phyloP scores from a whole-genome alignment of 2,797 vertebrate genomes.

The Varecia variegata region DNA sequence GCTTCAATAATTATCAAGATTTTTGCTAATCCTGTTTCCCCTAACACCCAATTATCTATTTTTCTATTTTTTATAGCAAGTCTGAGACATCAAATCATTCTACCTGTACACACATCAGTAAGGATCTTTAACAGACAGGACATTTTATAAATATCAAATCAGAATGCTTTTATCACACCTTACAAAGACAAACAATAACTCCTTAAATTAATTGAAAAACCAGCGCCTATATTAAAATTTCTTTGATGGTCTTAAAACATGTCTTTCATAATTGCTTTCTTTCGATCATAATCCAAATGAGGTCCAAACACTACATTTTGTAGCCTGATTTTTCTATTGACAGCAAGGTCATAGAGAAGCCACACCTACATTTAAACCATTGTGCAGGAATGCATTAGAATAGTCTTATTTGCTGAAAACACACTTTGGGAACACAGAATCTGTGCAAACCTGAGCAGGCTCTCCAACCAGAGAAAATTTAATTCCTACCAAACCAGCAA shows the following conservation, averaged over 20 bases:
- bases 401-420: neutral
- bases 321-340: neutral
- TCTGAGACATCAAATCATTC: neutral
- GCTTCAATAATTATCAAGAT: neutral
- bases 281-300: neutral
- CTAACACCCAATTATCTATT: neutral
- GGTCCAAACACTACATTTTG: neutral
- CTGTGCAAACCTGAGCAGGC: neutral
- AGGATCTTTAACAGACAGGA: neutral
- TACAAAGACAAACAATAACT: neutral
- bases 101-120: neutral
- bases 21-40: neutral
- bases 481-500: neutral
- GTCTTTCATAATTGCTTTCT: neutral
- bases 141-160: neutral
- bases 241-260: neutral
- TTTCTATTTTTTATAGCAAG: neutral
- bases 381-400: neutral
- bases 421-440: neutral
- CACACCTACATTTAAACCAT: neutral
- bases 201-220: neutral
- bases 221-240: neutral
- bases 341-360: neutral
- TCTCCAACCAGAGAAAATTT: neutral
- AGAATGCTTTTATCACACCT: neutral